Base-by-base conservation (phyloP, 2,113 vertebrate genomes). In the Larimichthys polyactis region DNA sequence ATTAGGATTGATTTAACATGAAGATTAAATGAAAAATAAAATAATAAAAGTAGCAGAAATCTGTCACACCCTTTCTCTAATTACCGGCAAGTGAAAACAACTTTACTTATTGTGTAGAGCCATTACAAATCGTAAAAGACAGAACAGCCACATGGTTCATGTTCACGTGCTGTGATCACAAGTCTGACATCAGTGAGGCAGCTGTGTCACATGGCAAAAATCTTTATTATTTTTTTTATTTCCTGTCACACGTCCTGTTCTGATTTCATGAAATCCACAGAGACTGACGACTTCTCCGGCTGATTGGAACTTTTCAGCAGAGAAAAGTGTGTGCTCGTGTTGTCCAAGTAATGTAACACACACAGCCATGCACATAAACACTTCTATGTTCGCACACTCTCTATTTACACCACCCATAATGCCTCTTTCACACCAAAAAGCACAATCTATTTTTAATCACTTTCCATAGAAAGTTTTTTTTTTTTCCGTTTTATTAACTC, bases 371-470 rank as follows among this genome's bases (percentile, higher is more conserved):
- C 43, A 72, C 78, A 27, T 27, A 27, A 48, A 80, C 78, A 73
- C 10, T 49, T 59, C 73, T 7, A 36, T 7, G 32, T 36, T 36
- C 36, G 40, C 55, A 51, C 20, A 60, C 27, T 6, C 32, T 36
- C 5, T 32, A 29, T 59, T 66, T 27, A 36, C 22, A 64, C 54
- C 36, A 52, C 29, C 22, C 36, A 36, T 63, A 24, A 62, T 69
- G 71, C 75, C 59, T 78, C 78, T 57, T 75, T 82, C 79, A 70
- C 69, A 77, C 66, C 64, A 69, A 86, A 89, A 89, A 86, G 81
- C 72, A 20, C 79, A 81, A 84, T 93, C 71, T 92, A 86, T 93
- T 90, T 90, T 91, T 90, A 87, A 92, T 91, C 75, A 66, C n/a
- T 64, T 91, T 76, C 29, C 15, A 14, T 40, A 71, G 24, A 77